Conservation (phyloP, 1,140 invertebrate species). For the Atta texana region DNA sequence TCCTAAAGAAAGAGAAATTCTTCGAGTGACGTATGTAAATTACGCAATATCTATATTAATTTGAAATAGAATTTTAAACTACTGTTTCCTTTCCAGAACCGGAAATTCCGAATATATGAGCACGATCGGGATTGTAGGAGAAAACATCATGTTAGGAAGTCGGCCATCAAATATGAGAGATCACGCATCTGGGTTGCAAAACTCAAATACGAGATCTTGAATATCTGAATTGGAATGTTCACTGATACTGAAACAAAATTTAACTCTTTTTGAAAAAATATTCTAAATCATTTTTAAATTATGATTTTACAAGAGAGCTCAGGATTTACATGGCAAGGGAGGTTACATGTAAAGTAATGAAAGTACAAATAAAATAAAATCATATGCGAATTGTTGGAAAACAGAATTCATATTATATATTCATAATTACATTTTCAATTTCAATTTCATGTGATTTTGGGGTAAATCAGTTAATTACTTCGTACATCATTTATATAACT, state of each 20-base stretch:
- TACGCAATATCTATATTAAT: background rate
- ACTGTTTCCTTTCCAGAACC: constrained; percentile 70
- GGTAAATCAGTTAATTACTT: constrained; percentile 55
- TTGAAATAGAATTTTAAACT: background rate
- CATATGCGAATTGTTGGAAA: constrained; percentile 58
- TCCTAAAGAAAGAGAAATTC: constrained; percentile 76
- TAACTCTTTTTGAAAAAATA: constrained; percentile 27
- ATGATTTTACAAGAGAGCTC: background rate
- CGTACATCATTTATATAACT: constrained; percentile 50
- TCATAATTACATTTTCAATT: constrained; percentile 45
- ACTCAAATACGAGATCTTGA: background rate
- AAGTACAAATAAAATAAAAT: constrained; percentile 2
- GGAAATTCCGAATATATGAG: constrained; percentile 75
- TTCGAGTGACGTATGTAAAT: constrained; percentile 70
- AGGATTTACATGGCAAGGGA: background rate
- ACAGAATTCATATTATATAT: constrained; percentile 50
- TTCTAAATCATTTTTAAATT: constrained; percentile 30
- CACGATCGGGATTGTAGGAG: constrained; percentile 70
- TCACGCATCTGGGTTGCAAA: constrained; percentile 11
- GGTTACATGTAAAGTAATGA: background rate
- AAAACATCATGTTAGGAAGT: constrained; percentile 65
- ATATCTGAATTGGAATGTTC: constrained; percentile 47
- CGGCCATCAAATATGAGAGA: constrained; percentile 19
- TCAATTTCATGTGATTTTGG: background rate
- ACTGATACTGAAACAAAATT: constrained; percentile 32